Base-by-base conservation (phyloP, 1,140 invertebrate genomes). In the Drosophila takahashii region DNA sequence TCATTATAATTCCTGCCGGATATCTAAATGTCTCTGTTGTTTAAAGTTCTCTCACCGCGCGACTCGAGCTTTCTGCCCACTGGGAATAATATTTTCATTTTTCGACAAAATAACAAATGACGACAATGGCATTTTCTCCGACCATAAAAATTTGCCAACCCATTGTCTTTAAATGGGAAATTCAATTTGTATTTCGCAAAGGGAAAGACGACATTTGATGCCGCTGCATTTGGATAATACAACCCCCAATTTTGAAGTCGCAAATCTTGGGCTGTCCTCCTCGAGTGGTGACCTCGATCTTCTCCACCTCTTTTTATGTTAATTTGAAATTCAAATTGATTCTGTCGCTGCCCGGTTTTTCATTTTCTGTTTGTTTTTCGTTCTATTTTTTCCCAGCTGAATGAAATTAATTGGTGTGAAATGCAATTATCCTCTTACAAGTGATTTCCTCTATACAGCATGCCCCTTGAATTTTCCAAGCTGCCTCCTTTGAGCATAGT, bases 271-370 rank as follows among this genome's bases (percentile, higher is more conserved):
- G 57, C 22, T 45, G 41, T 47, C 41, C 32, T 29, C 10, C 56
- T 11, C 26, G 39, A 36, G 27, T 51, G 58, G 29, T 41, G 32
- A 16, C 18, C 41, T 3, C 22, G 16, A 26, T 73, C 10, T 29
- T 9, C 29, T 39, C 18, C 58, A 22, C 51, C 22, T n/a, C 16
- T 15, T 42, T 79, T 74, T 66, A 37, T 74, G 61, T 73, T 85
- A 73, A 86, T 85, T 86, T 81, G 60, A 77, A 86, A 81, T 85
- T 81, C 67, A 85, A 85, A 85, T 86, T 78, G 75, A 87, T 86
- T 70, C 69, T 52, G 52, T n/a, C 37, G 66, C 75, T 56, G 51
- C 34, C 22, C 58, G 27, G 27, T 13, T 60, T 60, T 52, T 26
- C 36, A 61, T 74, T 78, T 59, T 64, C 53, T 81, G 75, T 78